Conservation (phyloP, 2,888 invertebrate species). For the Noctua pronuba region DNA sequence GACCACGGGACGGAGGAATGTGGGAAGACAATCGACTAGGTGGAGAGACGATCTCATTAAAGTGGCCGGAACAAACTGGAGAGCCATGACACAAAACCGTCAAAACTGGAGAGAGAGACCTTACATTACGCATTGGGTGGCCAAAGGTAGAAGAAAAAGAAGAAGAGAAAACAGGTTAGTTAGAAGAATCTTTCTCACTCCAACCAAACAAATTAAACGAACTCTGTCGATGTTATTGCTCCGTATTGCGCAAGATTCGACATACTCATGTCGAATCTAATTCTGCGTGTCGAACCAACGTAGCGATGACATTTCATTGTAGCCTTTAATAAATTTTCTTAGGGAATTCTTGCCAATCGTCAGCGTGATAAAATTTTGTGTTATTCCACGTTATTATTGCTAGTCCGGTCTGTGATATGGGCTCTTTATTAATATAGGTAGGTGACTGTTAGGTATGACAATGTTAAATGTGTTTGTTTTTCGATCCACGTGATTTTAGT, state of each 20-base stretch:
- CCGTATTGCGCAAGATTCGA: constrained; percentile 48
- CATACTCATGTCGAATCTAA: constrained; percentile 46
- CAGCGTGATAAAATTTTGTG: constrained; percentile 51
- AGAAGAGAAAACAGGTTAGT: not conserved
- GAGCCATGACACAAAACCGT: too few relatives aligned
- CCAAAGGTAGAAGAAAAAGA: too few relatives aligned
- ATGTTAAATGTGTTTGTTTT: constrained; percentile 10
- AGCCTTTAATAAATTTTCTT: constrained; percentile 60
- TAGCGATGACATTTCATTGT: constrained; percentile 57
- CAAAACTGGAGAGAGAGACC: too few relatives aligned
- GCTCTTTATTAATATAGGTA: constrained; percentile 29
- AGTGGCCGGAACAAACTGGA: too few relatives aligned
- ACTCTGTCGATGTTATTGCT: constrained; percentile 26
- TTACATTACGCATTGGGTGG: too few relatives aligned
- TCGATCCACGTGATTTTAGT: not conserved
- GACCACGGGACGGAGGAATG: too few relatives aligned
- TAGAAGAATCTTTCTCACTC: not conserved
- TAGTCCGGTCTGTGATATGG: constrained; percentile 21
- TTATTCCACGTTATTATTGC: constrained; percentile 39
- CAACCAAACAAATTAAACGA: constrained; percentile 6
- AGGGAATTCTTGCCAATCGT: constrained; percentile 63
- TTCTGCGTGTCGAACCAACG: constrained; percentile 53
- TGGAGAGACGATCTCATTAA: too few relatives aligned
- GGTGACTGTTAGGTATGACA: constrained; percentile 16
- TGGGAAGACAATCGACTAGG: too few relatives aligned